Evolutionary conservation across 2,113 vertebrate species (phyloP).

Genomic region (Eolophus roseicapilla): DNA sequence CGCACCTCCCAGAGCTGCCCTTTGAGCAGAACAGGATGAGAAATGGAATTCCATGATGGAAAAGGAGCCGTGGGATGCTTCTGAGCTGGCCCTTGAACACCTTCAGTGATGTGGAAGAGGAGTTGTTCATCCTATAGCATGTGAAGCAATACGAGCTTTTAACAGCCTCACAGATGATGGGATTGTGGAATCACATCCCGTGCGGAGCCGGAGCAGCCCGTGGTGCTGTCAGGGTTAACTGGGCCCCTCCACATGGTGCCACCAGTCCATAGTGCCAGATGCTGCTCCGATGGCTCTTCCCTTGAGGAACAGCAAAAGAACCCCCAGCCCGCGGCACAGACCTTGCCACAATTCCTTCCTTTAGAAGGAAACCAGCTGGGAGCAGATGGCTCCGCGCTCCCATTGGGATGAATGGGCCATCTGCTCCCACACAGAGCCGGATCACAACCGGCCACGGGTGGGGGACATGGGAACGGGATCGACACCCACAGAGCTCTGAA

Average conservation of each 20-base stretch:
- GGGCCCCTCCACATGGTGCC: not conserved
- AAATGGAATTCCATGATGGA: not conserved
- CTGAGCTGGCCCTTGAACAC: not conserved
- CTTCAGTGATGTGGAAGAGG: accelerated
- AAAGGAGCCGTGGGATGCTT: accelerated
- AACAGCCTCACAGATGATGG: not conserved
- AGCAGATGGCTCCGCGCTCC: not conserved
- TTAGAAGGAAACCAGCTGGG: not conserved
- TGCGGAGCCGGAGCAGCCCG: not conserved
- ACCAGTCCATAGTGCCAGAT: not conserved
- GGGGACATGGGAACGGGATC: not conserved
- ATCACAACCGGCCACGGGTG: not conserved
- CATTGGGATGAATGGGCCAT: not conserved
- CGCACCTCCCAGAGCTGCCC: not conserved
- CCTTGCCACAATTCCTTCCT: not conserved
- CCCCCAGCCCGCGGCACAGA: accelerated
- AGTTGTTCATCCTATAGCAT: not conserved
- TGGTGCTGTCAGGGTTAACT: not conserved
- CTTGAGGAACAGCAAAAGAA: not conserved
- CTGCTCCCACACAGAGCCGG: not conserved
- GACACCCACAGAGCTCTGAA: not conserved
- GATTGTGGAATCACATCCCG: accelerated
- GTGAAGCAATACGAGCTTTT: not conserved
- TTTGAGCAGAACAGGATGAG: not conserved
- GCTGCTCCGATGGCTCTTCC: not conserved